Conservation (phyloP, 2,113 vertebrate species). For the Elephantulus edwardii region DNA sequence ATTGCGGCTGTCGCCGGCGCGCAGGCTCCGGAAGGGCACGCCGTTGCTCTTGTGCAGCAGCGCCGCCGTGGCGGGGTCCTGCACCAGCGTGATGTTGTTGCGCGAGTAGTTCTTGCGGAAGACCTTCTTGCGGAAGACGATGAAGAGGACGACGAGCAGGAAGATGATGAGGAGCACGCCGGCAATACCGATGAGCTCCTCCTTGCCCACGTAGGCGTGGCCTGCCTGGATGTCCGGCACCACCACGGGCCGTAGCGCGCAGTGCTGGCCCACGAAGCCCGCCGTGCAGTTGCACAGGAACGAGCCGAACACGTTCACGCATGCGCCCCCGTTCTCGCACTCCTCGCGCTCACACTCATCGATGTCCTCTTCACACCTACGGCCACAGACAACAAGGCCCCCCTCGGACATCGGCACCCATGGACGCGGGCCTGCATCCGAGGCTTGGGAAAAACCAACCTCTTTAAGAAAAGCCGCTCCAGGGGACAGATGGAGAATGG, state of each 20-base stretch:
- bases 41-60: constrained; percentile 96
- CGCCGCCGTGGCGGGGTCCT: constrained; percentile 95
- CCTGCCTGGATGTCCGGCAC: constrained; percentile 98
- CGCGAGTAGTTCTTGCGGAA: constrained; percentile 97
- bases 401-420: background rate
- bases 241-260: constrained; percentile 92
- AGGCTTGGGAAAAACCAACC: rapidly evolving
- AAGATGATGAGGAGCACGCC: constrained; percentile 95
- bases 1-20: constrained; percentile 89
- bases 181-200: constrained; percentile 95
- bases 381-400: constrained; percentile 35
- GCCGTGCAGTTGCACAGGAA: constrained; percentile 97
- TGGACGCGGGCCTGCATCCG: rapidly evolving
- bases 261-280: constrained; percentile 93
- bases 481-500: background rate
- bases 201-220: constrained; percentile 94
- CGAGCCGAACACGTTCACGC: constrained; percentile 94
- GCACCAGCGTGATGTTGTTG: constrained; percentile 94
- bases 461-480: background rate
- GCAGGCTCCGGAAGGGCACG: constrained; percentile 91
- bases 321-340: constrained; percentile 94
- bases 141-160: constrained; percentile 90
- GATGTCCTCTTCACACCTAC: constrained; percentile 95
- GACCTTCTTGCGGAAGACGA: constrained; percentile 96
- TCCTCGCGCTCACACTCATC: constrained; percentile 94